phyloP scores from a whole-genome alignment of 2,113 vertebrate genomes.

The Falcunculus frontatus region DNA sequence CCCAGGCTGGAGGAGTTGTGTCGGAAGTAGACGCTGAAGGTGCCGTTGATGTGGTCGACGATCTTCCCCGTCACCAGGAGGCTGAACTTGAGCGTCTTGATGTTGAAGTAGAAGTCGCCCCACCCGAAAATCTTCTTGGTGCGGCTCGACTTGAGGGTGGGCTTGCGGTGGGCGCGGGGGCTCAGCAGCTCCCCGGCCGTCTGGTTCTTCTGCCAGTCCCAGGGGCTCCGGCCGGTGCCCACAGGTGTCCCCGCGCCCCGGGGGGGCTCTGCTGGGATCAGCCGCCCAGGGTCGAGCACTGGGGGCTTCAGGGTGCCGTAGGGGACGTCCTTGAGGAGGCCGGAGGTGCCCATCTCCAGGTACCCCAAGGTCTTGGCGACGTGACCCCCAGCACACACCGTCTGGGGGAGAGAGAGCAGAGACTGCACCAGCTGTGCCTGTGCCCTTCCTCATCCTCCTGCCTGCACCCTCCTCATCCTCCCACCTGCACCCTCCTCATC shows the following conservation, averaged over 20 bases:
- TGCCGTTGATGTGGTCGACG: constrained; percentile 96
- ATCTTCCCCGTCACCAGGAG: constrained; percentile 90
- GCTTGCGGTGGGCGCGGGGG: constrained; percentile 85
- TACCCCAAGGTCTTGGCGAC: constrained; percentile 79
- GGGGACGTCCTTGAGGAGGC: constrained; percentile 78
- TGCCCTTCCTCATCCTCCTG: neutral
- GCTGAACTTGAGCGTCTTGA: constrained; percentile 91
- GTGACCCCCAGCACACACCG: constrained; percentile 79
- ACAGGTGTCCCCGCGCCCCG: neutral
- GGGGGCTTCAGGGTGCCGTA: constrained; percentile 77
- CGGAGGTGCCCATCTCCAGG: constrained; percentile 77
- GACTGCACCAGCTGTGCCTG: neutral
- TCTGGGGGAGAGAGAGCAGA: constrained; percentile 63
- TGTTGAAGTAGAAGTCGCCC: constrained; percentile 97
- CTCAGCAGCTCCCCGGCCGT: constrained; percentile 73
- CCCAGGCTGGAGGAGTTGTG: constrained; percentile 95
- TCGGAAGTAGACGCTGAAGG: constrained; percentile 96
- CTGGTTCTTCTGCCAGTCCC: constrained; percentile 80
- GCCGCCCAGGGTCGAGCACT: constrained; percentile 61
- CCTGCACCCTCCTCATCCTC: neutral
- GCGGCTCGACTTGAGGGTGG: constrained; percentile 82
- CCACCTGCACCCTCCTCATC: neutral
- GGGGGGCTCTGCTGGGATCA: constrained; percentile 71
- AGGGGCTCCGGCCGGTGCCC: constrained; percentile 62
- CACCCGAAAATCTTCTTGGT: constrained; percentile 96